Percentiles rank a stretch among this genome's conserved stretches.
Evolutionary conservation across 2,888 invertebrate genomes (phyloP).

Genomic region (Ichneumoninae sp.): DNA sequence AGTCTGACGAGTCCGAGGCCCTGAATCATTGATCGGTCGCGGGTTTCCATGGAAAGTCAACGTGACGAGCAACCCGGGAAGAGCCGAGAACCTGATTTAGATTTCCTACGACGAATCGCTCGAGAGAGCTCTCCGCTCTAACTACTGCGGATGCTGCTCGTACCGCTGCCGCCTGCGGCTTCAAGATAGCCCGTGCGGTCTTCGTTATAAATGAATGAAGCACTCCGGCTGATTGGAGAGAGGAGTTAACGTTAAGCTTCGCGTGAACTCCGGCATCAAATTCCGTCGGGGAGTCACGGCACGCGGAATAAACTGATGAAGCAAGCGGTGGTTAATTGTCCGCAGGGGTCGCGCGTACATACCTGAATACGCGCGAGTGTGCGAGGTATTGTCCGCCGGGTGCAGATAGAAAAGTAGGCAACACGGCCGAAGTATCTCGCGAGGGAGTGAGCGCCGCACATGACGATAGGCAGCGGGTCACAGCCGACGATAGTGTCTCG

Average conservation of each 20-base stretch:
- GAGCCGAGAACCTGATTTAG: conserved; percentile 41
- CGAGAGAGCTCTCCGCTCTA: conserved; percentile 30
- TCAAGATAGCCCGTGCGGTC: conserved; percentile 54
- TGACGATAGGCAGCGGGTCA: not conserved
- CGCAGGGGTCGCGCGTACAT: not conserved
- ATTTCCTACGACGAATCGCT: conserved; percentile 32
- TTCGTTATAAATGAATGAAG: conserved; percentile 75
- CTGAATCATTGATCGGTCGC: conserved; percentile 49
- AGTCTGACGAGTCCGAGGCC: not conserved
- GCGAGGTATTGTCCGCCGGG: not conserved
- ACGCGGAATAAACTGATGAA: conserved; percentile 25
- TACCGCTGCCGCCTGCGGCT: conserved; percentile 32
- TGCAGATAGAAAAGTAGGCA: too few species aligned
- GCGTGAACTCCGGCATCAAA: conserved; percentile 64
- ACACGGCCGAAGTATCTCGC: not conserved
- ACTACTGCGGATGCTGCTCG: conserved; percentile 31
- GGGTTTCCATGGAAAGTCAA: conserved; percentile 6
- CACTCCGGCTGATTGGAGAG: conserved; percentile 74
- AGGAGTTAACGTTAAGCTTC: conserved; percentile 61
- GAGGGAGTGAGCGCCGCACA: not conserved
- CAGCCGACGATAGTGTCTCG: conserved; percentile 24
- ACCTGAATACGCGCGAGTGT: not conserved
- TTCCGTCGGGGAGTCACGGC: conserved; percentile 59
- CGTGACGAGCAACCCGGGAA: conserved; percentile 8
- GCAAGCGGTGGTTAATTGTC: conserved; percentile 65